These are phyloP conservation scores for Procavia capensis DNA, from an alignment of 2,113 vertebrate species.

Conservation along the genomic window DNA sequence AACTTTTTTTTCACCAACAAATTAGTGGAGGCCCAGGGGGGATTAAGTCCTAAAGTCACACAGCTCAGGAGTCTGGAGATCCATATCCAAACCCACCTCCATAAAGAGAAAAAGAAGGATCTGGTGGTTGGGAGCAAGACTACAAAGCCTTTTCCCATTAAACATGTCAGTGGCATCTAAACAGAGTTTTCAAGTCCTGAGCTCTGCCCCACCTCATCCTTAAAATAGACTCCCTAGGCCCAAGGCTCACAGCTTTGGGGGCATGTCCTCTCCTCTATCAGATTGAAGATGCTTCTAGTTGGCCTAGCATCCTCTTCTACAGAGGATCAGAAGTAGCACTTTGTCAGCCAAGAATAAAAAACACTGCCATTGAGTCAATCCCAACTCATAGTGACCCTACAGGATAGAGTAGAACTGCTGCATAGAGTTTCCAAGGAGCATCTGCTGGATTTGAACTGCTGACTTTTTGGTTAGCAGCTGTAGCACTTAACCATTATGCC, in stretches of 20 bases:
- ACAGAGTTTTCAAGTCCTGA: background rate
- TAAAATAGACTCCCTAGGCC: background rate
- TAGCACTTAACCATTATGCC: too few relatives aligned
- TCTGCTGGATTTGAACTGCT: too few relatives aligned
- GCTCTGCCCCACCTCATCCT: background rate
- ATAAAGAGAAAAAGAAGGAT: too few relatives aligned
- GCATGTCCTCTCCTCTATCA: background rate
- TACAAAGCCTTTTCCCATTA: background rate
- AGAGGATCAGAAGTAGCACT: background rate
- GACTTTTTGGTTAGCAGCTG: too few relatives aligned
- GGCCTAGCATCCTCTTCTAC: accelerated
- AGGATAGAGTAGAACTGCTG: too few relatives aligned
- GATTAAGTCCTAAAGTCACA: background rate
- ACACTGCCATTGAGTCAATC: too few relatives aligned
- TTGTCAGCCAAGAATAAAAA: accelerated
- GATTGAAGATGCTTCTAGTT: background rate
- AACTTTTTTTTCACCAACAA: background rate
- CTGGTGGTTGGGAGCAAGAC: background rate
- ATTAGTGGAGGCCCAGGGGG: background rate
- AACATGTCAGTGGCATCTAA: background rate
- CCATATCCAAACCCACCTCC: too few relatives aligned
- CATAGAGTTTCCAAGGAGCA: too few relatives aligned
- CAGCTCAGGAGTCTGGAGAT: background rate
- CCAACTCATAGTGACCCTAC: too few relatives aligned
- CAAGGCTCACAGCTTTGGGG: background rate